Base-by-base conservation (phyloP, 2,888 invertebrate genomes). In the Hemistola chrysoprasaria region DNA sequence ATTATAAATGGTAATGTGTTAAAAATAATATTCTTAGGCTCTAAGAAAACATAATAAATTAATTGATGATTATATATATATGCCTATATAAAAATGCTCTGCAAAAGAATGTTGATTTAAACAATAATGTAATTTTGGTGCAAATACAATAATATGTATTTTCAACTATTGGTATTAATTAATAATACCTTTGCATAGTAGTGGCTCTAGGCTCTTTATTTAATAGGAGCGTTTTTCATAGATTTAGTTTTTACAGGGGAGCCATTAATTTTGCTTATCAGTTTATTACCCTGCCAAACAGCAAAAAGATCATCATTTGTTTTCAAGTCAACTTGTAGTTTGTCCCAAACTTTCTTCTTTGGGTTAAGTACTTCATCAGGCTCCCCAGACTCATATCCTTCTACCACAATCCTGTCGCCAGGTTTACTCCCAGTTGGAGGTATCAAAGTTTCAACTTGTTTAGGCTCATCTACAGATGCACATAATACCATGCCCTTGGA, bases 291-390 rank as follows among this genome's bases (percentile, higher is more conserved):
- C 78, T 95, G 94, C 98, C 98, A 98, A 35, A 94, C 93, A 30
- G 96, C 97, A 50, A 93, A 74, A 46, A 95, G 92, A 30, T 90
- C 90, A 1, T 89, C 81, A 79, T 93, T 93, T 1, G 94, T 94
- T 71, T 93, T 92, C 10, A 96, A 88, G 75, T 95, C 95, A 10
- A 89, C 91, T 78, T 97, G 96, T 24, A 98, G 77, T 77, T 96
- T 97, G 62, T 98, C 98, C 98, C 98, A 98, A n/a, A 97, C 90
- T 90, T 98, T 98, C 84, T 98, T 98, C 80, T 98, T 98, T 0
- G 98, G 98, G 79, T 98, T 98, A 1, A 98, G 84, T 47, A 96
- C 93, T 16, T 94, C 93, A 80, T 97, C 97, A 1, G 97, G 94
- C 33, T 90, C 89, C 9, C 95, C 95, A 39, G 76, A 78, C 77